Base-by-base conservation (phyloP, 1,140 invertebrate species). In the Charaxes varanes region DNA sequence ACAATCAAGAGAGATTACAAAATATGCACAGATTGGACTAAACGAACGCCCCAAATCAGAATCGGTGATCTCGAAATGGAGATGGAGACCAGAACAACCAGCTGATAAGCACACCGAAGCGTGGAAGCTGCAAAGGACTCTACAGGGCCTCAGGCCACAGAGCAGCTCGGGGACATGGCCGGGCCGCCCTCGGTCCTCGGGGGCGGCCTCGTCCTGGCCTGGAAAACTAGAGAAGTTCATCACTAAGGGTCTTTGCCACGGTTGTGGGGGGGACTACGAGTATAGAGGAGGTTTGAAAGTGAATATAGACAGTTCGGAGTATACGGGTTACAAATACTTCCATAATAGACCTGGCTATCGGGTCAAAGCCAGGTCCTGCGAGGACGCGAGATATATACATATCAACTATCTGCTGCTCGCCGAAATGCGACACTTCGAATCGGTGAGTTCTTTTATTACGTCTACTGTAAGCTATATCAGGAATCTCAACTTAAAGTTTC, bases 321-420 rank as follows among this genome's bases (percentile, higher is more conserved):
- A 80, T 69, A 73, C 74, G 70, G 76, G 76, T 77, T 80, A 73
- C 60, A 80, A 55, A 22, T 80, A 80, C 49, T 76, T 56, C 38
- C 62, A 58, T 35, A 71, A 60, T 14, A 67, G 54, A 27, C 76
- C 73, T 14, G 77, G 79, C 21, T 76, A 64, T 22, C 58, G 80
- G 41, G 63, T 74, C 40, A 76, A 62, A 43, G 62, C 83, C 24
- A 64, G 72, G 33, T 86, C 84, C 32, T 77, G 78, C 41, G 87
- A 88, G 48, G 89, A 90, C 56, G 88, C 88, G n/a, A 74, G 89
- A 41, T 90, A 86, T 57, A 81, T 90, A 58, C 86, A 88, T 62
- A 82, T 90, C 46, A 89, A 88, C 59, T 90, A 85, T 54, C 67
- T 85, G 13, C 80, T 90, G 31, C 73, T 89, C 44, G 85, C 85